Percentiles rank a stretch among this genome's conserved stretches.
phyloP scores from a whole-genome alignment of 2,797 vertebrate genomes.

The Tadarida brasiliensis region DNA sequence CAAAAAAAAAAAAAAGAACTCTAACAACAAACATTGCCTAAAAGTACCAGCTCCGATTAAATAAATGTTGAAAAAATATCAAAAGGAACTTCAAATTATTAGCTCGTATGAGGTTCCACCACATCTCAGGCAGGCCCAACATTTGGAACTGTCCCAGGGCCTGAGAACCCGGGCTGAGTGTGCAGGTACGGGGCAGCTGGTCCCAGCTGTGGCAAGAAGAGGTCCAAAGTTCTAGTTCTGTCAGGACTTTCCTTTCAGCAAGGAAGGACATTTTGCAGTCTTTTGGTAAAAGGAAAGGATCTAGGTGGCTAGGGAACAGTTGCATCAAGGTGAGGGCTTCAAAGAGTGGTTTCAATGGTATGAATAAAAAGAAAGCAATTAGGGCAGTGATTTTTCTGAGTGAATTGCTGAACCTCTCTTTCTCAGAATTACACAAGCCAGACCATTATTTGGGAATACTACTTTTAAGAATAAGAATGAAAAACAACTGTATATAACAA shows the following conservation, averaged over 20 bases:
- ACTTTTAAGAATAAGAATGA: conserved; percentile 38
- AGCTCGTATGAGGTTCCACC: background rate
- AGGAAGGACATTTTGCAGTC: background rate
- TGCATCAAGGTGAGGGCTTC: background rate
- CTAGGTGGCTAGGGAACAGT: background rate
- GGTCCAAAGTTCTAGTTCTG: background rate
- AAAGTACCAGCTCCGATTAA: background rate
- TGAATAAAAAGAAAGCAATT: background rate
- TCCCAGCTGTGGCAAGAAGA: background rate
- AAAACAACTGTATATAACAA: background rate
- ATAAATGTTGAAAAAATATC: background rate
- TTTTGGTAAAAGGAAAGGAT: background rate
- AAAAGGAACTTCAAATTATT: conserved; percentile 6
- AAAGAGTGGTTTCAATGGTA: background rate
- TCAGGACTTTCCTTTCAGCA: background rate
- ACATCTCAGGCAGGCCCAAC: background rate
- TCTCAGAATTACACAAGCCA: conserved; percentile 1
- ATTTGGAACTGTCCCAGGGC: background rate
- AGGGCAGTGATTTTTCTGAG: background rate
- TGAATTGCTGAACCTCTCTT: background rate
- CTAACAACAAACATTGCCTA: background rate
- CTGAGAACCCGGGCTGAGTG: background rate
- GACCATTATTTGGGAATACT: background rate
- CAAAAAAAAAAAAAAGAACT: too few species aligned
- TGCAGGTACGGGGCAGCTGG: background rate